These are phyloP conservation scores for Anarhynchus alexandrinus DNA, from an alignment of 2,113 vertebrate species.

Conservation along the genomic window DNA sequence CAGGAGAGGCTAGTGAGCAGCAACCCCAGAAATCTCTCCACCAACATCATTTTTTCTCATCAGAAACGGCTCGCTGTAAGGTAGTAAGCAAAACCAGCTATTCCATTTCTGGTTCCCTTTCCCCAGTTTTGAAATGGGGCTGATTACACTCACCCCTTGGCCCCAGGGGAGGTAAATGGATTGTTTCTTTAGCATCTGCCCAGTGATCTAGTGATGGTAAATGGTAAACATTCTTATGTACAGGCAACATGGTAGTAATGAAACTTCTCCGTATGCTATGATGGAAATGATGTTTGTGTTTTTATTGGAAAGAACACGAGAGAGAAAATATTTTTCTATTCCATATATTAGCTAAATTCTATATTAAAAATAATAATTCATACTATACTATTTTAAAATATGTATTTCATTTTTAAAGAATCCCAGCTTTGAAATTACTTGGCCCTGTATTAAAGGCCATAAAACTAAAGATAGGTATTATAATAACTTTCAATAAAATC, in stretches of 20 bases:
- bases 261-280: neutral
- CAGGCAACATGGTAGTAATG: neutral
- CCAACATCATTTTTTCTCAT: neutral
- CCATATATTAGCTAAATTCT: slow-evolving; percentile 44
- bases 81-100: neutral
- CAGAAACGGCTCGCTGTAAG: neutral
- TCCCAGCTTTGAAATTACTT: slow-evolving; percentile 68
- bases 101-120: neutral
- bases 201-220: neutral
- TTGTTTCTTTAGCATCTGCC: neutral
- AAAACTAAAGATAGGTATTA: slow-evolving; percentile 76
- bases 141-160: neutral
- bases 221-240: neutral
- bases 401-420: slow-evolving; percentile 69
- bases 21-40: neutral
- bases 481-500: slow-evolving; percentile 77
- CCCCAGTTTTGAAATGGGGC: neutral
- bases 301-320: neutral
- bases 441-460: slow-evolving; percentile 62
- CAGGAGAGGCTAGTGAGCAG: neutral
- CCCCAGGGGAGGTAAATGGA: neutral
- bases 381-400: slow-evolving; percentile 66
- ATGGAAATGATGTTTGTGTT: slow-evolving; percentile 1
- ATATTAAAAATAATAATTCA: slow-evolving; percentile 73
- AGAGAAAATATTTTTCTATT: slow-evolving; percentile 39